Percentiles rank a stretch among this genome's conserved stretches.
Evolutionary conservation across 2,797 vertebrate species (phyloP).

Genomic region (Lepidocolaptes lacrymiger): DNA sequence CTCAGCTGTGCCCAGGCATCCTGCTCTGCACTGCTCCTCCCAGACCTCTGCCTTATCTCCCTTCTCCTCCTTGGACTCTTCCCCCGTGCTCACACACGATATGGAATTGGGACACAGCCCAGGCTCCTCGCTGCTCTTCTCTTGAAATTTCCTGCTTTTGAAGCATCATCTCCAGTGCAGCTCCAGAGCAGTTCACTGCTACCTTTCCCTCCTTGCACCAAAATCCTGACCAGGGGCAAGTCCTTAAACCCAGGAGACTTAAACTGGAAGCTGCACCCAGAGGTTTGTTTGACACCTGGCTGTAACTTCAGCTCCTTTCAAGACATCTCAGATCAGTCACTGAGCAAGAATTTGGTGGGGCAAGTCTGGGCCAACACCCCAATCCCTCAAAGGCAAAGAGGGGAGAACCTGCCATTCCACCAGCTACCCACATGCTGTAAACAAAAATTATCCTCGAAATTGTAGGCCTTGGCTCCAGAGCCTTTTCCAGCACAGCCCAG

Average conservation of each 20-base stretch:
- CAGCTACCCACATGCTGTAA: background rate
- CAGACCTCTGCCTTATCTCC: background rate
- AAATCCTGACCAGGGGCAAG: background rate
- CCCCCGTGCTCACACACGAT: accelerated
- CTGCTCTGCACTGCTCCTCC: background rate
- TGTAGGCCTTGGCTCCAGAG: background rate
- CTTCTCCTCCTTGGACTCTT: background rate
- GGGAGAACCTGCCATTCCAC: background rate
- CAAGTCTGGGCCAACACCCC: background rate
- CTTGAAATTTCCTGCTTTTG: background rate
- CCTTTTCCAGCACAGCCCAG: background rate
- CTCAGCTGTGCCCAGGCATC: background rate
- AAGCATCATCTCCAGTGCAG: background rate
- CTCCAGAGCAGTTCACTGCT: background rate
- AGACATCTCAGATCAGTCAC: background rate
- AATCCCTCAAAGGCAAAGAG: background rate
- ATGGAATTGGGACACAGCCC: background rate
- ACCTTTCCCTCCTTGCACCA: background rate
- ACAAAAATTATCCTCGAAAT: background rate
- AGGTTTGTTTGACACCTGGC: background rate
- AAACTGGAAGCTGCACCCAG: background rate
- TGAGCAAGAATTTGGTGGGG: background rate
- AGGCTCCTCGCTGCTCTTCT: background rate
- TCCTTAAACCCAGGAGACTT: background rate
- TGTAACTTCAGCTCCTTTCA: background rate